Conservation (phyloP, 2,888 invertebrate species). For the Cryptocephalus primarius region DNA sequence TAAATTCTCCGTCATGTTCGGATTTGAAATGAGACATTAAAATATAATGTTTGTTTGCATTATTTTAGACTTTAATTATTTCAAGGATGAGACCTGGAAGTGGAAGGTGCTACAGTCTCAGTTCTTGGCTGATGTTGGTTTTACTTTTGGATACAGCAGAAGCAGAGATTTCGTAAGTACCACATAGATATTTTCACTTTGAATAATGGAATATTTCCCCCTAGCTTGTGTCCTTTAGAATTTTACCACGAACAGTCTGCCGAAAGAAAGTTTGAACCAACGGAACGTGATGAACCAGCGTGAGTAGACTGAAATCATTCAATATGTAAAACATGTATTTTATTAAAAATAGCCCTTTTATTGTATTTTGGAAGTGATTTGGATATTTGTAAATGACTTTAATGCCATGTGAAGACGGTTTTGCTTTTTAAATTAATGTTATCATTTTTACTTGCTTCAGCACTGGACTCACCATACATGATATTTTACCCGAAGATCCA, state of each 20-base stretch:
- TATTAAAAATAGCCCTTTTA: too few species aligned
- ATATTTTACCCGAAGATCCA: slow-evolving; percentile 77
- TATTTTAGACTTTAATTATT: too few species aligned
- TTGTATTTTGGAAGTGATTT: background rate
- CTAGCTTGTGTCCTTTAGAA: slow-evolving; percentile 26
- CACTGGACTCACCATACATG: slow-evolving; percentile 68
- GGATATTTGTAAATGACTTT: slow-evolving; percentile 1
- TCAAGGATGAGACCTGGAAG: slow-evolving; percentile 4
- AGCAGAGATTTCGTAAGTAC: slow-evolving; percentile 13
- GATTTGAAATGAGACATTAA: background rate
- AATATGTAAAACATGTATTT: background rate
- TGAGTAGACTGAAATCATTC: slow-evolving; percentile 9
- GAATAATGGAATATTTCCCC: slow-evolving; percentile 1
- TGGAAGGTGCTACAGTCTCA: slow-evolving; percentile 4
- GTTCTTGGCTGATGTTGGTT: slow-evolving; percentile 4
- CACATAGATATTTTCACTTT: too few species aligned
- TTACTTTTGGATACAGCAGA: slow-evolving; percentile 3
- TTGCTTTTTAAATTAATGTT: background rate
- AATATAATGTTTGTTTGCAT: background rate
- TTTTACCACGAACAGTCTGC: slow-evolving; percentile 25
- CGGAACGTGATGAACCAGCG: slow-evolving; percentile 21
- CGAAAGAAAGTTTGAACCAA: slow-evolving; percentile 20
- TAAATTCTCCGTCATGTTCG: too few species aligned
- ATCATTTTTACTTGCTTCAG: slow-evolving; percentile 32
- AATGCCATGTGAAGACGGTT: background rate